Percentiles rank a stretch among this genome's conserved stretches.
Conservation (phyloP, 2,797 vertebrate species). For the Tachyglossus aculeatus region DNA sequence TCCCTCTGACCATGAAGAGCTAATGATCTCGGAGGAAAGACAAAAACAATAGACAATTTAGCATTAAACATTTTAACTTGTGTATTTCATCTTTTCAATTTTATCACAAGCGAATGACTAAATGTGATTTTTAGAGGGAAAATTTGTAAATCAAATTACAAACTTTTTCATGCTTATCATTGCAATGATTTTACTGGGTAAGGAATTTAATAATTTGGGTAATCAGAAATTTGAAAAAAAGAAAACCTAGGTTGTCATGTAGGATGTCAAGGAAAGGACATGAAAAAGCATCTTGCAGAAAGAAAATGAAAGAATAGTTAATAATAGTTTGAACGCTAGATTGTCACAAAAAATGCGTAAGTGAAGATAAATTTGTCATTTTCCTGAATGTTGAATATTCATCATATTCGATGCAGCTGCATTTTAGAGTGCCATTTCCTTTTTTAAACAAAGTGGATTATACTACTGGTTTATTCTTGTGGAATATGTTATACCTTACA, state of each 20-base stretch:
- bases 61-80: too few species aligned
- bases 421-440: constrained; percentile 59
- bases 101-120: too few species aligned
- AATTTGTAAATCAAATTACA: too few species aligned
- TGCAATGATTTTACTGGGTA: constrained; percentile 33
- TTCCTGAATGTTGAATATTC: constrained; percentile 63
- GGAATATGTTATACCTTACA: constrained; percentile 30
- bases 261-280: constrained; percentile 39
- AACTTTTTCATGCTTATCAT: too few species aligned
- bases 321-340: constrained; percentile 49
- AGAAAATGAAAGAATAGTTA: constrained; percentile 33
- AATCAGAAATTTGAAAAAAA: constrained; percentile 51
- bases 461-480: constrained; percentile 59
- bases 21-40: too few species aligned
- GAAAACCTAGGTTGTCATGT: constrained; percentile 25
- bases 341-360: constrained; percentile 57
- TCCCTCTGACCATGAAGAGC: too few species aligned
- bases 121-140: too few species aligned
- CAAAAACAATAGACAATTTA: too few species aligned
- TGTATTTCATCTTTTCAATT: too few species aligned
- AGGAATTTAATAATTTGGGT: constrained; percentile 47
- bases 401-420: constrained; percentile 61
- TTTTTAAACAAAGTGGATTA: constrained; percentile 47
- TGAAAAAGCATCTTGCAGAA: constrained; percentile 49
- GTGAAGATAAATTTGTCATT: constrained; percentile 55